Percentiles rank a stretch among this genome's conserved stretches.
These are phyloP conservation scores for Albula goreensis DNA, from an alignment of 2,113 vertebrate species.

Conservation along the genomic window DNA sequence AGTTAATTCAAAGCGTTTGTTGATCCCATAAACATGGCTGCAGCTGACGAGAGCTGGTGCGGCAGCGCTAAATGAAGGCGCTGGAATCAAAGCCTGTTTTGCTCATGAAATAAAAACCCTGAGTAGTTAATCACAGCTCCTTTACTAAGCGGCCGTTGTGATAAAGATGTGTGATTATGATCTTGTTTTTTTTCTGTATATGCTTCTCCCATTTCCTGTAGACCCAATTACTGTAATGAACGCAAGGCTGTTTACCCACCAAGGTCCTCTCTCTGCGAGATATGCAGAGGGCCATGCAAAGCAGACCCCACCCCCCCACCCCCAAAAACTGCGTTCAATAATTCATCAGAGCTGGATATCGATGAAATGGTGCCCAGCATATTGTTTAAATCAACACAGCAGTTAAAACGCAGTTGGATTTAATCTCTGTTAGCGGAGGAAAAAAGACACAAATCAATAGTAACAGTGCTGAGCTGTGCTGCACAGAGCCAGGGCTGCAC, in stretches of 20 bases:
- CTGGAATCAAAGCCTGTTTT: background rate
- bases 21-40: background rate
- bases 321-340: constrained; percentile 64
- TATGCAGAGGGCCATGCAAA: constrained; percentile 52
- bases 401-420: constrained; percentile 60
- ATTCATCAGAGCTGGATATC: constrained; percentile 61
- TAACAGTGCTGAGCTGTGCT: constrained; percentile 53
- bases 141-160: background rate
- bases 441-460: constrained; percentile 57
- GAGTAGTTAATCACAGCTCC: background rate
- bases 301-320: constrained; percentile 55
- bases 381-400: constrained; percentile 68
- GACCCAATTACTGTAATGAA: constrained; percentile 50
- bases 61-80: background rate
- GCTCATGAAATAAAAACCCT: background rate
- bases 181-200: constrained; percentile 31
- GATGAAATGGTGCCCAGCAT: constrained; percentile 62
- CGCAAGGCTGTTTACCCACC: constrained; percentile 50
- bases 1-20: background rate
- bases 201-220: constrained; percentile 20
- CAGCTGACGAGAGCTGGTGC: background rate
- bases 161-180: constrained; percentile 52
- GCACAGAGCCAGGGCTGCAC: constrained; percentile 48
- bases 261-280: constrained; percentile 32
- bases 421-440: constrained; percentile 53